A percentile compares a stretch with the other conserved stretches of the same genome.
phyloP scores from a whole-genome alignment of 2,888 invertebrate genomes.

The Pedicia rivosa region DNA sequence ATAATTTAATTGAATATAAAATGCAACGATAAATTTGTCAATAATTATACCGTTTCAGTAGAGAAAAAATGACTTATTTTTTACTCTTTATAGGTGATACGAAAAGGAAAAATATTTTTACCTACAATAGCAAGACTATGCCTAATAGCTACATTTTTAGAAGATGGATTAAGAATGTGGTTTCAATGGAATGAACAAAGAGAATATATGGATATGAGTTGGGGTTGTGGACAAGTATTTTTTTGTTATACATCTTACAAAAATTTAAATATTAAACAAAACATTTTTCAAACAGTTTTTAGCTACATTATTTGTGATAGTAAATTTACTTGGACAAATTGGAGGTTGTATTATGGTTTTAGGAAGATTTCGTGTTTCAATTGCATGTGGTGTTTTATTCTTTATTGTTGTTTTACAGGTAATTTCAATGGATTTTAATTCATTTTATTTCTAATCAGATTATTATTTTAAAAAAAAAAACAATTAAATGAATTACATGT shows the following conservation, averaged over 20 bases:
- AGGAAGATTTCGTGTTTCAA: slow-evolving; percentile 74
- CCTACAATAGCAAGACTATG: slow-evolving; percentile 93
- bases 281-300: slow-evolving; percentile 37
- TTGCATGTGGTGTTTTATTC: slow-evolving; percentile 83
- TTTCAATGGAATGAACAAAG: slow-evolving; percentile 96
- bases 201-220: slow-evolving; percentile 94
- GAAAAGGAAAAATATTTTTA: slow-evolving; percentile 80
- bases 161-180: slow-evolving; percentile 99
- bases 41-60: no score
- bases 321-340: slow-evolving; percentile 91
- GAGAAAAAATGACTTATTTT: neutral
- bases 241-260: neutral
- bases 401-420: slow-evolving; percentile 95
- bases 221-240: slow-evolving; percentile 71
- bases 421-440: slow-evolving; percentile 14
- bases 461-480: neutral
- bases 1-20: no score
- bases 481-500: slow-evolving; percentile 3
- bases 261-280: no score
- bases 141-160: slow-evolving; percentile 95
- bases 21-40: no score
- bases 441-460: slow-evolving; percentile 2
- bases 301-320: slow-evolving; percentile 85
- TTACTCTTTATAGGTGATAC: slow-evolving; percentile 52
- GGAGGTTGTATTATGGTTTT: slow-evolving; percentile 96